phyloP scores from a whole-genome alignment of 2,797 vertebrate genomes.

The Acanthornis magna region DNA sequence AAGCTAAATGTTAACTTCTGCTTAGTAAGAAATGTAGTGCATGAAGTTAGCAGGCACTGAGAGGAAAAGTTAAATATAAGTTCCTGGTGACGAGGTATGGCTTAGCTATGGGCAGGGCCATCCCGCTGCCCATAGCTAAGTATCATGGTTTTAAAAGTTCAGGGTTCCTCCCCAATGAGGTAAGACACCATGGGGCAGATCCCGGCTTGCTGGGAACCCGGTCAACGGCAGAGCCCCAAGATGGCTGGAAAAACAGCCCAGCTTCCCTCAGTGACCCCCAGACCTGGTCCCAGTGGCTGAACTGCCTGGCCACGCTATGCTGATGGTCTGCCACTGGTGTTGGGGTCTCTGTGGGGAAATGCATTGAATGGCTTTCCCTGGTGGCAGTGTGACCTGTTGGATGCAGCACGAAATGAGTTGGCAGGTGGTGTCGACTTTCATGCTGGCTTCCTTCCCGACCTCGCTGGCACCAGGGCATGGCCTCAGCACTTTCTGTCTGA shows the following conservation, averaged over 20 bases:
- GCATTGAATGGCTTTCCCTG: not conserved
- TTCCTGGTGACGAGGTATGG: not conserved
- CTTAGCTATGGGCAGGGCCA: not conserved
- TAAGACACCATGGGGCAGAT: not conserved
- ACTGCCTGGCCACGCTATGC: rapidly evolving
- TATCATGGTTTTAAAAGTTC: not conserved
- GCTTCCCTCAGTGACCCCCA: rapidly evolving
- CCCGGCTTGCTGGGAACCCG: rapidly evolving
- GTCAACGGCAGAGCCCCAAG: not conserved
- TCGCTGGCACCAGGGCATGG: not conserved
- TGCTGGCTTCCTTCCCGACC: not conserved
- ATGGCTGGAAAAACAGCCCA: not conserved
- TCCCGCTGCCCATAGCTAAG: not conserved
- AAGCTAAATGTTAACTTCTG: not conserved
- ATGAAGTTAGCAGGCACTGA: not conserved
- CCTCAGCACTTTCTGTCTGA: not conserved
- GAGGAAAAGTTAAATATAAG: not conserved
- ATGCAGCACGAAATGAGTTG: not conserved
- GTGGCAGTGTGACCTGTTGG: not conserved
- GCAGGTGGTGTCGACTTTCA: not conserved
- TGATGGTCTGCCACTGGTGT: not conserved
- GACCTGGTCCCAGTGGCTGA: not conserved
- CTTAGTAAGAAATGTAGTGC: not conserved
- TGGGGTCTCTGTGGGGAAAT: not conserved
- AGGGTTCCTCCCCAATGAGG: not conserved